Conservation (phyloP, 2,888 invertebrate genomes). For the Cordilura impudica region DNA sequence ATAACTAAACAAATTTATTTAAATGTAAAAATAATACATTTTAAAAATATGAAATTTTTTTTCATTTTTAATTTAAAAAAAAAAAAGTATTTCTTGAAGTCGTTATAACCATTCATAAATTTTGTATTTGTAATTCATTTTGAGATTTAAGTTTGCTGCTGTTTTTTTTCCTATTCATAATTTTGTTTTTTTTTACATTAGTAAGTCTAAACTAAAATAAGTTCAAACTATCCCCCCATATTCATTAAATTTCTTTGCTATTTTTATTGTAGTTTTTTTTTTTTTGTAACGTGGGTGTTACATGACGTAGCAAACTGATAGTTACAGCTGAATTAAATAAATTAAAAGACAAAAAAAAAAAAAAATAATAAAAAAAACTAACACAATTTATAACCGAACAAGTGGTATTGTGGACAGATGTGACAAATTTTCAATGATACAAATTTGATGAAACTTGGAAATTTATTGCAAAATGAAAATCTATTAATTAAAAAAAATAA, state of each 20-base stretch:
- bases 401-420: conserved; percentile 31
- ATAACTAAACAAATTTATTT: too few species aligned
- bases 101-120: neutral
- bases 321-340: conserved; percentile 1
- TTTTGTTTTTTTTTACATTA: neutral
- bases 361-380: neutral
- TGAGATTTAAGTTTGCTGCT: neutral
- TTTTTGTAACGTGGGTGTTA: conserved; percentile 23
- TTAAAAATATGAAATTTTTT: too few species aligned
- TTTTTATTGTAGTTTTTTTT: neutral
- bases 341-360: too few species aligned
- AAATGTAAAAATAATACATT: too few species aligned
- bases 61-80: too few species aligned
- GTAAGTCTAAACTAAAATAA: neutral
- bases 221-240: neutral
- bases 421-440: conserved; percentile 19
- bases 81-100: too few species aligned
- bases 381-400: neutral
- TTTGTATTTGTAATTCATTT: too few species aligned
- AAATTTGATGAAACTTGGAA: neutral
- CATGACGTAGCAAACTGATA: conserved; percentile 12
- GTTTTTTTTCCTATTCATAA: too few species aligned
- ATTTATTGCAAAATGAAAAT: conserved; percentile 24
- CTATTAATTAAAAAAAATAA: conserved; percentile 3
- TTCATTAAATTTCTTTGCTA: neutral